phyloP scores from a whole-genome alignment of 2,888 invertebrate genomes.

The Scaptomyza parva region DNA sequence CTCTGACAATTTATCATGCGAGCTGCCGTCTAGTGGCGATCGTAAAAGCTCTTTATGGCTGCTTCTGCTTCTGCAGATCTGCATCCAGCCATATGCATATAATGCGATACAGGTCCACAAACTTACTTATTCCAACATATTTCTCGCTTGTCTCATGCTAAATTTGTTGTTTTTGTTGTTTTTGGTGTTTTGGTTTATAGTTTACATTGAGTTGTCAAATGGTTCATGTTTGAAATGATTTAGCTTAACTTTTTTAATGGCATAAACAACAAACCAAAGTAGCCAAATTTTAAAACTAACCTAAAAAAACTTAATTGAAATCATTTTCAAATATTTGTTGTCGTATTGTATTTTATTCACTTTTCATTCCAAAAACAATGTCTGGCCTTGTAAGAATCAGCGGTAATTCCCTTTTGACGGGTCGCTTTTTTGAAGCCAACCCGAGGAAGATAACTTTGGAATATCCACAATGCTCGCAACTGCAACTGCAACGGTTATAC shows the following conservation, averaged over 20 bases:
- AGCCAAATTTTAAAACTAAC: not conserved
- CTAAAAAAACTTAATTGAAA: too few relatives aligned
- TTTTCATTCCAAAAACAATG: conserved; percentile 18
- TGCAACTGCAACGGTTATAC: not conserved
- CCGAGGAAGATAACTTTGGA: too few relatives aligned
- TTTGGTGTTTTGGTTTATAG: not conserved
- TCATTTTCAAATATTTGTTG: not conserved
- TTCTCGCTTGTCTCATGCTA: conserved; percentile 15
- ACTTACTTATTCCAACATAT: not conserved
- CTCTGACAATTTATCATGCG: conserved; percentile 78
- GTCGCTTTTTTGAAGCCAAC: not conserved
- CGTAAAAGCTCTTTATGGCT: conserved; percentile 72
- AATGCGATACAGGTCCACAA: conserved; percentile 3
- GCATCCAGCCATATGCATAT: not conserved
- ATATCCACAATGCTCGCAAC: not conserved
- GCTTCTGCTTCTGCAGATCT: conserved; percentile 64
- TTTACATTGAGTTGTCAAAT: conserved; percentile 28
- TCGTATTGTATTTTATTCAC: not conserved
- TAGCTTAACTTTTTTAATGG: not conserved
- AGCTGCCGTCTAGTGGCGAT: conserved; percentile 56
- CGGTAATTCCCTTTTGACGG: not conserved
- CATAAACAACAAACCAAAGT: not conserved
- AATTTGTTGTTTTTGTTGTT: conserved; percentile 11
- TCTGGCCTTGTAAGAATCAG: conserved; percentile 12
- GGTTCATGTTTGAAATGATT: conserved; percentile 41